Evolutionary conservation across 2,888 invertebrate species (phyloP).

Genomic region (Malachius bipustulatus): DNA sequence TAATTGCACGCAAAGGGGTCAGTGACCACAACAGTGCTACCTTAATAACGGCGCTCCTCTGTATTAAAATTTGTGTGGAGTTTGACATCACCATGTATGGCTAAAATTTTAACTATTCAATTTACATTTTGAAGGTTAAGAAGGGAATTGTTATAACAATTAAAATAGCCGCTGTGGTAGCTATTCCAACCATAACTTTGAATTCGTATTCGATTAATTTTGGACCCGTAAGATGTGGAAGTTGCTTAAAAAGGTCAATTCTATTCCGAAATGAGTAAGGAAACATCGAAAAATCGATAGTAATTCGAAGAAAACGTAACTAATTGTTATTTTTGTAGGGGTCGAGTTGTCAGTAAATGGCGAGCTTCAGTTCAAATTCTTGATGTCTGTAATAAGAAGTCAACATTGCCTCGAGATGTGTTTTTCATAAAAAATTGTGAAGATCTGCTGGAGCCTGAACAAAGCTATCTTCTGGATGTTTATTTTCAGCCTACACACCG

Average conservation of each 20-base stretch:
- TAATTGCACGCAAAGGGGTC: too few species aligned
- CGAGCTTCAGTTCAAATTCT: background rate
- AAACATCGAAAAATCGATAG: too few species aligned
- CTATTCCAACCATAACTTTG: too few species aligned
- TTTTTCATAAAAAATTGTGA: background rate
- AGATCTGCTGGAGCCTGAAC: slow-evolving; percentile 1
- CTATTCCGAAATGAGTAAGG: background rate
- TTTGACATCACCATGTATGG: too few species aligned
- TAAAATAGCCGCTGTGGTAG: too few species aligned
- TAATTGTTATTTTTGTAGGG: background rate
- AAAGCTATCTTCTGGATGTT: background rate
- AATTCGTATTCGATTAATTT: too few species aligned
- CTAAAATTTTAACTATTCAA: too few species aligned
- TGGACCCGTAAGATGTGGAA: slow-evolving; percentile 3
- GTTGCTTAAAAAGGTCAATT: background rate
- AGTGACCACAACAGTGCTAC: too few species aligned
- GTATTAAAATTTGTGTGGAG: too few species aligned
- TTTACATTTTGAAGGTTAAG: too few species aligned
- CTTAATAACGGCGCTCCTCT: too few species aligned
- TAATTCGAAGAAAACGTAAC: slow-evolving; percentile 1
- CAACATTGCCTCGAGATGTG: background rate
- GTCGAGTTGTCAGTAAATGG: background rate
- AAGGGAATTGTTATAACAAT: too few species aligned
- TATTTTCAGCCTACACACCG: background rate
- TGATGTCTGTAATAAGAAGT: background rate